A percentile compares a stretch with the other conserved stretches of the same genome.
Conservation (phyloP, 2,888 invertebrate genomes). For the Pristionchus fissidentatus region DNA sequence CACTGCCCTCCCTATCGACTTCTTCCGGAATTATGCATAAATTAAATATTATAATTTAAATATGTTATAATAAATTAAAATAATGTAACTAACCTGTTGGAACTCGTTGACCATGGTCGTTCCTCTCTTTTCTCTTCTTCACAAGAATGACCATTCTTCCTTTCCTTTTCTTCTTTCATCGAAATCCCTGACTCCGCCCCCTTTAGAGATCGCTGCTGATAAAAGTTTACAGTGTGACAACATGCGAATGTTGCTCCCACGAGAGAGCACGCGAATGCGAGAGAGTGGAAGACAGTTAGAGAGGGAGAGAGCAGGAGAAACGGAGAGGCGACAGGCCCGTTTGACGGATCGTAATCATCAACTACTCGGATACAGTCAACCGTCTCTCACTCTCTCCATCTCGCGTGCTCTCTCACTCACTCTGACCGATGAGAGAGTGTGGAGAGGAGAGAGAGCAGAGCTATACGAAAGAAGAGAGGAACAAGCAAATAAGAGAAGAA, state of each 20-base stretch:
- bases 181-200: slow-evolving; percentile 35
- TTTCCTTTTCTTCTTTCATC: slow-evolving; percentile 26
- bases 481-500: slow-evolving; percentile 26
- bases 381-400: background rate
- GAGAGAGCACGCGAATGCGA: slow-evolving; percentile 25
- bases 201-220: background rate
- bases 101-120: slow-evolving; percentile 46
- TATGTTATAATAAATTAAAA: slow-evolving; percentile 8
- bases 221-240: slow-evolving; percentile 4
- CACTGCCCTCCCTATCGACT: too few relatives aligned
- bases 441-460: background rate
- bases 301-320: slow-evolving; percentile 28
- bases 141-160: slow-evolving; percentile 49
- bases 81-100: slow-evolving; percentile 22
- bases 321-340: background rate
- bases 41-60: background rate
- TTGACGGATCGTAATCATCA: slow-evolving; percentile 39
- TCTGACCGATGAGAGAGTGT: background rate
- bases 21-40: background rate
- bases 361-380: slow-evolving; percentile 26
- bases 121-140: slow-evolving; percentile 2
- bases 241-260: background rate
- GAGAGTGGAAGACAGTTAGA: slow-evolving; percentile 38
- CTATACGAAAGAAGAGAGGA: slow-evolving; percentile 24
- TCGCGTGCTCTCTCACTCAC: background rate